Base-by-base conservation (phyloP, 2,888 invertebrate species). In the Chloroclystis v-ata region DNA sequence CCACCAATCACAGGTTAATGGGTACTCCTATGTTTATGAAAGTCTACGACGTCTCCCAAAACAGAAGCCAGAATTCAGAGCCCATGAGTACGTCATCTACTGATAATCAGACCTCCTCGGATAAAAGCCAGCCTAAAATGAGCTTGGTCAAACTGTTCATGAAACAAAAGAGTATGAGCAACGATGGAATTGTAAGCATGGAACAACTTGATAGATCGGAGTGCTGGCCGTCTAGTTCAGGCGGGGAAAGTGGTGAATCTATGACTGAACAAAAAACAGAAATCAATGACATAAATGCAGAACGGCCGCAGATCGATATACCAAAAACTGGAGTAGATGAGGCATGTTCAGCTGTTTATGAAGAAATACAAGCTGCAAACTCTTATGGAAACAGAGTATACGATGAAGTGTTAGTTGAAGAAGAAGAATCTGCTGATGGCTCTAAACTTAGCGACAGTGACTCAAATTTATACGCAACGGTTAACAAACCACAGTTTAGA, bases 131-230 rank as follows among this genome's bases (percentile, higher is more conserved):
- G 78, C 89, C 91, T 60, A 91, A 93, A 54, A 92, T 96, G 75
- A 96, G 93, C 78, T 90, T 96, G 68, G 94, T 96, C 32, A 94
- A 94, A 77, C 87, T 96, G 57, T 96, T 96, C 71, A 96, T 96
- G 90, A 95, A 96, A 76, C 96, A 96, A 72, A 95, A 95, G 75
- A 95, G 95, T 73, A 91, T 91, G 83, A 94, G 94, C 58, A 92
- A 92, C 44, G 94, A 95, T 74, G 92, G 92, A 47, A 92, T 92
- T 61, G 89, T 91, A 61, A 91, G 91, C 43, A 91, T 94, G 88
- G 94, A 95, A 73, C 94, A 95, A 57, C 90, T 95, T 32, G 86
- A 87, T 53, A 70, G 82, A 56, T 94, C 94, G 1, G 92, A 95
- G 61, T 94, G 93, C 68, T 94, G 94, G 94, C 94, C 93, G 2